These are phyloP conservation scores for Bursaphelenchus mucronatus DNA, from an alignment of 1,140 invertebrate species.

Conservation along the genomic window DNA sequence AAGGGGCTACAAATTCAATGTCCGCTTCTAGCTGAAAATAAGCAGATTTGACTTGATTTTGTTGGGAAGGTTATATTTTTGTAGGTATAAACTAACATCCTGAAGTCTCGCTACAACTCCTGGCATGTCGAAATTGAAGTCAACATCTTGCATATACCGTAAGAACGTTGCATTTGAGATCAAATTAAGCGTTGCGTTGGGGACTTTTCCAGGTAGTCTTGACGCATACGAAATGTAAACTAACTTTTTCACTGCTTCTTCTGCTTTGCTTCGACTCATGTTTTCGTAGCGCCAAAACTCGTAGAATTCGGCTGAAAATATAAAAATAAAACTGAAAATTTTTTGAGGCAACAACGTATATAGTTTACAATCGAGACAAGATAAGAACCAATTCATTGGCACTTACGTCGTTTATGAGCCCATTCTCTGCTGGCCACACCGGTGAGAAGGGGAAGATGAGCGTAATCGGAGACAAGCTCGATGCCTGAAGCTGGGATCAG, in stretches of 20 bases:
- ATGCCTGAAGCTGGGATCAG: constrained; percentile 45
- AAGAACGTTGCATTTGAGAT: constrained; percentile 56
- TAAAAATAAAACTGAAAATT: constrained; percentile 15
- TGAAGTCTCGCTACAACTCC: constrained; percentile 51
- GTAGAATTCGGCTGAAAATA: constrained; percentile 50
- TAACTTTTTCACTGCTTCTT: constrained; percentile 36
- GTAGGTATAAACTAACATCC: constrained; percentile 38
- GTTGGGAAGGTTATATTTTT: constrained; percentile 4
- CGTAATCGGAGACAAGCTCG: constrained; percentile 45
- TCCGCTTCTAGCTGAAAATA: constrained; percentile 55
- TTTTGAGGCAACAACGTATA: background rate
- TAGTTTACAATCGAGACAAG: background rate
- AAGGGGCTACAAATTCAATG: constrained; percentile 59
- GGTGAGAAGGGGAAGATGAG: constrained; percentile 54
- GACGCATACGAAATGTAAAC: constrained; percentile 37
- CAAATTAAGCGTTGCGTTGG: constrained; percentile 52
- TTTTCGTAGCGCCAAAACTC: constrained; percentile 53
- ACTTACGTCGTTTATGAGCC: constrained; percentile 59
- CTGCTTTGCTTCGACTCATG: constrained; percentile 32
- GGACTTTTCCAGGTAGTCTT: constrained; percentile 41
- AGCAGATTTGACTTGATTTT: background rate
- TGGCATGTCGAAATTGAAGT: constrained; percentile 48
- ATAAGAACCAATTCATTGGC: constrained; percentile 16
- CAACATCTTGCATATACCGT: constrained; percentile 46
- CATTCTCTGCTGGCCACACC: constrained; percentile 56